Evolutionary conservation across 2,113 vertebrate species (phyloP), one percentile per base, ranked within the genome.

Genomic region (Benitochromis conjunctus): DNA sequence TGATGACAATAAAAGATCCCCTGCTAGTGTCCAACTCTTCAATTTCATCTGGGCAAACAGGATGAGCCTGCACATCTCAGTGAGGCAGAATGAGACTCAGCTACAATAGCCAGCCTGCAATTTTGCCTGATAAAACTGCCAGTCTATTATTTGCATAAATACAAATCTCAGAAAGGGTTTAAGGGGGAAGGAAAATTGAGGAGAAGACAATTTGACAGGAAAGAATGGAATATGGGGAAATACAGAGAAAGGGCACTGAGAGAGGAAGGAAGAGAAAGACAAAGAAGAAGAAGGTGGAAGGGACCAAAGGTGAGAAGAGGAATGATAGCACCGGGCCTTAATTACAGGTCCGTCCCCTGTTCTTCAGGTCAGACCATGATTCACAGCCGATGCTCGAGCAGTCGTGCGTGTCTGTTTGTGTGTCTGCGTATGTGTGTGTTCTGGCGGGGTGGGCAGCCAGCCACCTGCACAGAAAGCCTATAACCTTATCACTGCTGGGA

Each of bases 331-430:
- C 46, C 34, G 12, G 90, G 64, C 79, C 58, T 91, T 91, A 91
- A 93, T 92, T 89, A 93, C 92, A 92, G 91, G 57, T 90, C 93
- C 10, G 87, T 90, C 88, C 84, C 84, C 64, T 77, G 83, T 66
- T 91, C 87, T 82, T 31, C 83, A 58, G 91, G 90, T 88, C 91
- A 84, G 56, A 58, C 69, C 80, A 82, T 87, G 87, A 94, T 83
- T 94, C 89, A 92, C 90, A 84, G 80, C 80, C 84, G 36, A 54
- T 14, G 74, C 80, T 82, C 77, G 38, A 62, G 76, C 79, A 43
- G 54, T 14, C 4, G 13, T 71, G 66, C 3, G 41, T 64, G 56
- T 84, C 51, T 4, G 36, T 34, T 55, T 69, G 46, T 71, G 36
- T 29, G 69, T 57, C 48, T 80, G 29, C 60, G 55, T 81, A 34